Conservation (phyloP, 2,797 vertebrate species). For the Dicrostonyx torquatus region DNA sequence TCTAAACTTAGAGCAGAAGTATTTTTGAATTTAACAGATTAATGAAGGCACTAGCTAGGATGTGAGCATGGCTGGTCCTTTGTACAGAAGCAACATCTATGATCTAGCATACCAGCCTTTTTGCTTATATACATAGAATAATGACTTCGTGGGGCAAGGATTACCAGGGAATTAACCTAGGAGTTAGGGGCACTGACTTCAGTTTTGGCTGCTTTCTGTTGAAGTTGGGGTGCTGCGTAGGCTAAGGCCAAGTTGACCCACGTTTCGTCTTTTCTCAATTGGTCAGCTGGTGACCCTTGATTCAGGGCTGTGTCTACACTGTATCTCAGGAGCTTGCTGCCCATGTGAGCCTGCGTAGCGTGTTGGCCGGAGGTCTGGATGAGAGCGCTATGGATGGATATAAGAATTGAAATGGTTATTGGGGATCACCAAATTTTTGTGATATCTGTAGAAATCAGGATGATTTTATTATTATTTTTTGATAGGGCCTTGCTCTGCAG, state of each 20-base stretch:
- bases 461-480: background rate
- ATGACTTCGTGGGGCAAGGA: background rate
- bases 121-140: background rate
- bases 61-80: background rate
- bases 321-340: background rate
- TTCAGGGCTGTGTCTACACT: background rate
- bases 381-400: background rate
- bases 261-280: background rate
- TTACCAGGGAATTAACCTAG: background rate
- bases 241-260: background rate
- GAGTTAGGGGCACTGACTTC: background rate
- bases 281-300: too few relatives aligned
- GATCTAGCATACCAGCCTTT: background rate
- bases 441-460: background rate
- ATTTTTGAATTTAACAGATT: background rate
- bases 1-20: background rate
- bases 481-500: background rate
- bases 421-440: background rate
- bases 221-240: background rate
- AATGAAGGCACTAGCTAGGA: background rate
- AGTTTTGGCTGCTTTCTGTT: background rate
- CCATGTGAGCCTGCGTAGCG: background rate
- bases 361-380: background rate
- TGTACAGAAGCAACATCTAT: background rate
- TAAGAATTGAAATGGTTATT: background rate